Evolutionary conservation across 2,888 invertebrate species (phyloP), one percentile per base, ranked within the genome.

Genomic region (Eurois occulta): DNA sequence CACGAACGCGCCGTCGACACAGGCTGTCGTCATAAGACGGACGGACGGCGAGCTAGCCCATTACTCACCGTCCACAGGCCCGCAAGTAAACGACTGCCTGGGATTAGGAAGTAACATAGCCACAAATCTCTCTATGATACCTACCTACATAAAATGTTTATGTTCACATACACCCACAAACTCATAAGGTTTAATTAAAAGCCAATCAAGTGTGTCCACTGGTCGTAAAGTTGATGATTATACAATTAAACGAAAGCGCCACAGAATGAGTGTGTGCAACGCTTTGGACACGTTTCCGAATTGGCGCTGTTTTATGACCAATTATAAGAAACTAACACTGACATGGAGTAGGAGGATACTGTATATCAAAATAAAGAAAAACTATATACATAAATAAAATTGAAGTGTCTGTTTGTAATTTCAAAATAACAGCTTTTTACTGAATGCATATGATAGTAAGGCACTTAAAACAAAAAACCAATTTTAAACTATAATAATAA

Each of bases 151-250:
- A 11, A n/a, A 43, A 52, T 55, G 0, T 62, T 43, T 28, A 80
- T 58, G 48, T 43, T 48, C 64, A 16, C 48, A 43, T 28, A 60
- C 83, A 43, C 74, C 62, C 58, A 74, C 73, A 48, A 38, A 52
- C 16, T 32, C 66, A 79, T 85, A 72, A 72, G 38, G 46, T 68
- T 71, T 80, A 79, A 89, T 88, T 81, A 88, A 81, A 79, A 75
- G 69, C 71, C 85, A 89, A 88, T 88, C 71, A 81, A 77, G 67
- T 60, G 72, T 71, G 75, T 76, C 75, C 38, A 58, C 75, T 55
- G 79, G n/a, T 82, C 82, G 72, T 88, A 81, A 86, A 83, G 11
- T 75, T 82, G 77, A 84, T 83, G 79, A 83, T 72, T 77, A 78
- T 72, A 83, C 76, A 83, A 78, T 69, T 77, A 75, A 70, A 75